Conservation (phyloP, 2,113 vertebrate genomes). For the Catharus minimus region DNA sequence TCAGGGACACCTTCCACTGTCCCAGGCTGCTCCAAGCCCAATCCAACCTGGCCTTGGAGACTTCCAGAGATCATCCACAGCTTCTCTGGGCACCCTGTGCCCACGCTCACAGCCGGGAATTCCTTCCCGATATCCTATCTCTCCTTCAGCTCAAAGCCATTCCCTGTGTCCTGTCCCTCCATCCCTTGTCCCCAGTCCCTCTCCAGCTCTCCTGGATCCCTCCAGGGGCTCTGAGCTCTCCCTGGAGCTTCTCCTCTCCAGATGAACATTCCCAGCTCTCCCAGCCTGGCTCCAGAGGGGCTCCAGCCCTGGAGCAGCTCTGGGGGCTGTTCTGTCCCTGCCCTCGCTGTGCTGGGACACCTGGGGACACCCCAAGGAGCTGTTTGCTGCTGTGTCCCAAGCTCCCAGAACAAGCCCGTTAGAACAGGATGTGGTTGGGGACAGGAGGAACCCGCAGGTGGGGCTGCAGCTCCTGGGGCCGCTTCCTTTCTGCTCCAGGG, state of each 20-base stretch:
- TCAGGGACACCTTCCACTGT: fast-evolving
- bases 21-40: background rate
- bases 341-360: background rate
- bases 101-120: fast-evolving
- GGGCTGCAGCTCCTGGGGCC: background rate
- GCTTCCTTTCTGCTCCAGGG: background rate
- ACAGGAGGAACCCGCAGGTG: background rate
- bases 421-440: background rate
- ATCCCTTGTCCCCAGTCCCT: too few species aligned
- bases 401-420: fast-evolving
- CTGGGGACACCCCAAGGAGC: background rate
- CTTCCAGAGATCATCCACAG: background rate
- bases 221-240: too few species aligned
- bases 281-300: background rate
- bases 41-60: fast-evolving
- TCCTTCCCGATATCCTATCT: background rate
- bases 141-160: background rate
- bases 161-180: background rate
- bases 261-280: background rate
- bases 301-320: background rate
- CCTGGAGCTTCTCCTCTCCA: background rate
- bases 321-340: fast-evolving
- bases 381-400: background rate
- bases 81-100: background rate
- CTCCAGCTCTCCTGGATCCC: too few species aligned